A percentile compares a stretch with the other conserved stretches of the same genome.
These are phyloP conservation scores for Masticophis lateralis DNA, from an alignment of 2,797 vertebrate genomes.

Conservation along the genomic window DNA sequence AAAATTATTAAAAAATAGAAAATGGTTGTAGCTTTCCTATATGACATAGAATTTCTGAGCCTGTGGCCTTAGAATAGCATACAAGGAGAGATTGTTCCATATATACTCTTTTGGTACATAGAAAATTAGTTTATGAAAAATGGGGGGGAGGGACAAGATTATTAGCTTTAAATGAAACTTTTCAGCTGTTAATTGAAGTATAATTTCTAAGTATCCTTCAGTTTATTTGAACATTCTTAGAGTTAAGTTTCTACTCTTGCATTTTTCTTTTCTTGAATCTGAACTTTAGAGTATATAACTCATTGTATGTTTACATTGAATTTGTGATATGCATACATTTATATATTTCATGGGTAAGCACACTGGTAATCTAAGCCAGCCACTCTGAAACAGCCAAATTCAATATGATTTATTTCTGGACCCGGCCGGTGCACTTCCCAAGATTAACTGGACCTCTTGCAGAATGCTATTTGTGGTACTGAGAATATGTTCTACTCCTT, in stretches of 20 bases:
- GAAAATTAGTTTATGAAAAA: slow-evolving; percentile 17
- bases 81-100: slow-evolving; percentile 54
- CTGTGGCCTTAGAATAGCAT: slow-evolving; percentile 33
- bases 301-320: slow-evolving; percentile 27
- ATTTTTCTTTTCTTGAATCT: slow-evolving; percentile 27
- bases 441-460: background rate
- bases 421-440: background rate
- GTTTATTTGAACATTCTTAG: slow-evolving; percentile 37
- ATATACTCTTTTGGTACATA: background rate
- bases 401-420: background rate
- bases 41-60: slow-evolving; percentile 40
- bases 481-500: background rate
- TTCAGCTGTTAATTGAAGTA: slow-evolving; percentile 21
- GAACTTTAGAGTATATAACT: slow-evolving; percentile 18
- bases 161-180: slow-evolving; percentile 39
- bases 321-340: slow-evolving; percentile 32
- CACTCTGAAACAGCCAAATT: background rate
- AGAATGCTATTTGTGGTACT: background rate
- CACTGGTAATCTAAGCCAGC: background rate
- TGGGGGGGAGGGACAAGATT: slow-evolving; percentile 6
- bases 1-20: slow-evolving; percentile 49
- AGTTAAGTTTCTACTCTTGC: slow-evolving; percentile 36
- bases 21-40: slow-evolving; percentile 56
- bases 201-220: slow-evolving; percentile 36
- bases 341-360: background rate